phyloP scores from a whole-genome alignment of 2,797 vertebrate genomes.

The Crax fasciolata region DNA sequence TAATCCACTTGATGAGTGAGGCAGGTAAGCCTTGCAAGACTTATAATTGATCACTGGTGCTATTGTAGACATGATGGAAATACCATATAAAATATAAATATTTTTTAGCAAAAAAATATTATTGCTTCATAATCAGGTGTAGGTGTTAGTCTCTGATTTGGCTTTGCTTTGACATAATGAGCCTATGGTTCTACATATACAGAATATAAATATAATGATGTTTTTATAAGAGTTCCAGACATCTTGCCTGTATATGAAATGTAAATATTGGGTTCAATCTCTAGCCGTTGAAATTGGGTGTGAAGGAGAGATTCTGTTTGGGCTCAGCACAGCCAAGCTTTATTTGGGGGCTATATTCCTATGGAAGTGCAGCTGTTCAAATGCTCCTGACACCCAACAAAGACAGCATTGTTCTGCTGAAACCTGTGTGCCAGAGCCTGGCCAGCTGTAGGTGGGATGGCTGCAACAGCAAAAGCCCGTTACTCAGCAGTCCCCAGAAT shows the following conservation, averaged over 20 bases:
- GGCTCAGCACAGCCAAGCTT: constrained; percentile 20
- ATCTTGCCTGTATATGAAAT: constrained; percentile 52
- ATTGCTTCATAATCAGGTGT: constrained; percentile 58
- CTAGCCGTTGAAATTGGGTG: constrained; percentile 53
- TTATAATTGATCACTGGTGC: constrained; percentile 55
- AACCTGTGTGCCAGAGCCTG: rapidly evolving
- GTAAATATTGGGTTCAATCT: constrained; percentile 50
- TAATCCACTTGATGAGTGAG: constrained; percentile 38
- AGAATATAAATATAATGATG: constrained; percentile 68
- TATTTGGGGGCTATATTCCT: constrained; percentile 21
- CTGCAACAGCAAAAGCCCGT: not conserved
- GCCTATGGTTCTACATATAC: constrained; percentile 39
- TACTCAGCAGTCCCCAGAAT: not conserved
- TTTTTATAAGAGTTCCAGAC: constrained; percentile 70
- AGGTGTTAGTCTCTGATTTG: constrained; percentile 64
- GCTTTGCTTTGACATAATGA: constrained; percentile 61
- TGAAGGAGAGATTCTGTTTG: constrained; percentile 64
- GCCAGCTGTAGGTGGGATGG: not conserved
- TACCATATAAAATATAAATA: constrained; percentile 43
- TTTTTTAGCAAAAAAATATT: constrained; percentile 44
- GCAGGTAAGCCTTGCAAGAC: not conserved
- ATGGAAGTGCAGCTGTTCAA: constrained; percentile 59
- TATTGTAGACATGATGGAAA: constrained; percentile 61
- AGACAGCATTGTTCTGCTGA: constrained; percentile 48
- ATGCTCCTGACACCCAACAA: constrained; percentile 48